Percentiles rank a stretch among this genome's conserved stretches.
Evolutionary conservation across 2,888 invertebrate species (phyloP).

Genomic region (Drosophila anomalata): DNA sequence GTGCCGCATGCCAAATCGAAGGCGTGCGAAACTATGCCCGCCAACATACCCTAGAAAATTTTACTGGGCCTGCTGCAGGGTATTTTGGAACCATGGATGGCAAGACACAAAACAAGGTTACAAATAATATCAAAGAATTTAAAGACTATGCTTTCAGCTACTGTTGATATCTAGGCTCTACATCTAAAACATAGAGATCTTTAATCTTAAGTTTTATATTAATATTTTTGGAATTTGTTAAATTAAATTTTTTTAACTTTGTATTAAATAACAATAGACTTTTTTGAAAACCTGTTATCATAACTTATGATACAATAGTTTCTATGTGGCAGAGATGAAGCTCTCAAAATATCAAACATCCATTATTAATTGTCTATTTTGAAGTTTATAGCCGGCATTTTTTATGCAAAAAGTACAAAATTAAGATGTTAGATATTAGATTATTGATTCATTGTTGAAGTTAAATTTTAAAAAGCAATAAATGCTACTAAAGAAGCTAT

Average conservation of each 20-base stretch:
- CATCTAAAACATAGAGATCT: not conserved
- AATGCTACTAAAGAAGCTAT: too few relatives aligned
- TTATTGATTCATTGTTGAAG: not conserved
- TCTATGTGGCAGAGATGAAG: slow-evolving; percentile 4
- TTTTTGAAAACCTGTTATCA: slow-evolving; percentile 13
- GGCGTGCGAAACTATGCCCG: slow-evolving; percentile 74
- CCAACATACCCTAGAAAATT: slow-evolving; percentile 35
- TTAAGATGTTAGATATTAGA: slow-evolving; percentile 1
- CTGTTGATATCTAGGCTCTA: not conserved
- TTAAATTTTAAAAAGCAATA: not conserved
- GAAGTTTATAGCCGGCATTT: slow-evolving; percentile 19
- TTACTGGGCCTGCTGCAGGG: not conserved
- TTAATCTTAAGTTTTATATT: not conserved
- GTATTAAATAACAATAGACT: not conserved
- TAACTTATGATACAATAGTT: not conserved
- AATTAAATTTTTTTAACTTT: not conserved
- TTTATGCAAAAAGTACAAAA: not conserved
- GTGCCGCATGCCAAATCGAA: slow-evolving; percentile 69
- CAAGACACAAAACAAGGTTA: not conserved
- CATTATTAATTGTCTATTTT: slow-evolving; percentile 9
- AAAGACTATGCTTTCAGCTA: not conserved
- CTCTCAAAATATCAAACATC: slow-evolving; percentile 3
- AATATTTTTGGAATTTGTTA: too few relatives aligned
- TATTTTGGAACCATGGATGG: not conserved
- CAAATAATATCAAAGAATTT: not conserved